phyloP scores from a whole-genome alignment of 2,888 invertebrate species.

The Acronicta psi region DNA sequence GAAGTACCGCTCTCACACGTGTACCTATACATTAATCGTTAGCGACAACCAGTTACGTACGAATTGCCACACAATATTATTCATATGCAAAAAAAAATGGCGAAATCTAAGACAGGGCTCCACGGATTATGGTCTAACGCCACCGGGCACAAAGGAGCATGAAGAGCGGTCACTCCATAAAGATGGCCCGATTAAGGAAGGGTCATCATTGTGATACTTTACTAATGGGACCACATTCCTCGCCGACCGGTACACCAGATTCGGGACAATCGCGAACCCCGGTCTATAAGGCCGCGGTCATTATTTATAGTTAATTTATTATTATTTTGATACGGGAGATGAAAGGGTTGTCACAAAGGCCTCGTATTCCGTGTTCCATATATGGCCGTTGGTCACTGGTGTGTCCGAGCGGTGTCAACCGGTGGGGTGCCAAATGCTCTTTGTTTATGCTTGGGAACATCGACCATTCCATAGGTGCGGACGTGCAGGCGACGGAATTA shows the following conservation, averaged over 20 bases:
- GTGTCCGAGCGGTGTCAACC: constrained; percentile 60
- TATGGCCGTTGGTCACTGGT: constrained; percentile 78
- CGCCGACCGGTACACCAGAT: constrained; percentile 82
- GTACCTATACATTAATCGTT: constrained; percentile 27
- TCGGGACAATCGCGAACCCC: constrained; percentile 61
- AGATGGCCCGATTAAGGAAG: constrained; percentile 83
- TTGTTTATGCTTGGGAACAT: constrained; percentile 71
- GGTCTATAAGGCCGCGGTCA: constrained; percentile 66
- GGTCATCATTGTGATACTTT: constrained; percentile 82
- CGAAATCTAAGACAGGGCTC: constrained; percentile 68
- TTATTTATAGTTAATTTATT: constrained; percentile 88
- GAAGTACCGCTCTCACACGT: constrained; percentile 45
- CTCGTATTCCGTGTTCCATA: constrained; percentile 77
- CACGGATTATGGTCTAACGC: constrained; percentile 87
- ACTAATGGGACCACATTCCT: constrained; percentile 87
- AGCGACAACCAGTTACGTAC: constrained; percentile 52
- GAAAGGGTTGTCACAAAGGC: constrained; percentile 82
- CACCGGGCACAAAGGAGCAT: constrained; percentile 72
- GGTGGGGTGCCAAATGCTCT: constrained; percentile 64
- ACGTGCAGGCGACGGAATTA: constrained; percentile 28
- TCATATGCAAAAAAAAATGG: constrained; percentile 81
- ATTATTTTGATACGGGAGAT: constrained; percentile 87
- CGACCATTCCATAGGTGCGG: constrained; percentile 24
- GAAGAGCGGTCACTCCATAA: constrained; percentile 85
- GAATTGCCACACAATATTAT: constrained; percentile 66